A percentile compares a stretch with the other conserved stretches of the same genome.
Conservation (phyloP, 2,797 vertebrate genomes). For the Lemur catta region DNA sequence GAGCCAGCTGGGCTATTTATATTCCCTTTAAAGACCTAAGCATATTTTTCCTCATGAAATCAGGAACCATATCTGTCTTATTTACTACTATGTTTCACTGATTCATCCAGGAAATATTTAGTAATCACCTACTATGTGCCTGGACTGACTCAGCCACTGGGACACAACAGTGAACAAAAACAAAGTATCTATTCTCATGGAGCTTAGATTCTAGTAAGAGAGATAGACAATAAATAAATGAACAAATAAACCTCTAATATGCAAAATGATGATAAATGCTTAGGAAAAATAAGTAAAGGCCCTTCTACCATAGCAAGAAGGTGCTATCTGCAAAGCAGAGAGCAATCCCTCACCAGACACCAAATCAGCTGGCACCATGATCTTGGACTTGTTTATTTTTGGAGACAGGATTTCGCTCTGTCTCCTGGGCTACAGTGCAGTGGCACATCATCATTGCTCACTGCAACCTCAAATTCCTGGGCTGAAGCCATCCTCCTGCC, state of each 20-base stretch:
- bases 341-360: background rate
- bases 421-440: background rate
- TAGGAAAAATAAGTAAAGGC: background rate
- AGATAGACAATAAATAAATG: background rate
- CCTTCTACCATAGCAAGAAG: background rate
- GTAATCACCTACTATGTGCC: background rate
- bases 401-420: background rate
- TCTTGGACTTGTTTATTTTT: background rate
- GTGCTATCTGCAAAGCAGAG: background rate
- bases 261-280: background rate
- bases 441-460: background rate
- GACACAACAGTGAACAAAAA: background rate
- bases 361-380: background rate
- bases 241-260: background rate
- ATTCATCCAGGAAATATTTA: background rate
- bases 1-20: background rate
- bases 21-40: background rate
- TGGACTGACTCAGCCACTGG: background rate
- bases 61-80: background rate
- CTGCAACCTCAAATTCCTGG: background rate
- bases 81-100: background rate
- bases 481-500: background rate
- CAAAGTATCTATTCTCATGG: background rate
- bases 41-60: background rate
- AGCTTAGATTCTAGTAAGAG: background rate